These are phyloP conservation scores for Sylvietta virens DNA, from an alignment of 2,113 vertebrate species.

Conservation along the genomic window DNA sequence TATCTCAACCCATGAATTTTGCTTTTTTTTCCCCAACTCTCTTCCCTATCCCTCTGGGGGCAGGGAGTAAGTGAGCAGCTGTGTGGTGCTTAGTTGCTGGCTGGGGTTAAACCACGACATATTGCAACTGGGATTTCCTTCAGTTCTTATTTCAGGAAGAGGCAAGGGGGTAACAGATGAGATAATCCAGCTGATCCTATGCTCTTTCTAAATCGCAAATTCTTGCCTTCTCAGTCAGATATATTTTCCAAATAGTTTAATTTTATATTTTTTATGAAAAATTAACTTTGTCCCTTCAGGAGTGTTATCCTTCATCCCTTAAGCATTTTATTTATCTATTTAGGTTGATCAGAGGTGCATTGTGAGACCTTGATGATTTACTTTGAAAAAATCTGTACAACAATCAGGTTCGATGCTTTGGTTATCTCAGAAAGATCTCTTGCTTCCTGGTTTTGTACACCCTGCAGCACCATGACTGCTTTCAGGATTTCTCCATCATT, in stretches of 20 bases:
- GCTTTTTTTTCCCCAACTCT: not conserved
- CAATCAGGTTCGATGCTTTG: not conserved
- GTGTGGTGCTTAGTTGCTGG: not conserved
- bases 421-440: not conserved
- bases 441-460: not conserved
- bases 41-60: not conserved
- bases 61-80: not conserved
- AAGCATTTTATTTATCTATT: not conserved
- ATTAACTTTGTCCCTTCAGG: not conserved
- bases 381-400: not conserved
- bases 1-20: not conserved
- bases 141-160: not conserved
- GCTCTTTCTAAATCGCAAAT: not conserved
- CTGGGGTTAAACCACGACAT: not conserved
- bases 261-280: not conserved
- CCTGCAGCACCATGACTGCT: not conserved
- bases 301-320: not conserved
- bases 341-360: not conserved
- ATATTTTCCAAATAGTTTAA: not conserved
- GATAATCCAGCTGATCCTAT: not conserved
- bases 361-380: not conserved
- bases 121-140: constrained; percentile 15
- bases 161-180: not conserved
- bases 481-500: not conserved
- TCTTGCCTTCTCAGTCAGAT: not conserved